A percentile compares a stretch with the other conserved stretches of the same genome.
Evolutionary conservation across 2,797 vertebrate genomes (phyloP).

Genomic region (Cryptoprocta ferox): DNA sequence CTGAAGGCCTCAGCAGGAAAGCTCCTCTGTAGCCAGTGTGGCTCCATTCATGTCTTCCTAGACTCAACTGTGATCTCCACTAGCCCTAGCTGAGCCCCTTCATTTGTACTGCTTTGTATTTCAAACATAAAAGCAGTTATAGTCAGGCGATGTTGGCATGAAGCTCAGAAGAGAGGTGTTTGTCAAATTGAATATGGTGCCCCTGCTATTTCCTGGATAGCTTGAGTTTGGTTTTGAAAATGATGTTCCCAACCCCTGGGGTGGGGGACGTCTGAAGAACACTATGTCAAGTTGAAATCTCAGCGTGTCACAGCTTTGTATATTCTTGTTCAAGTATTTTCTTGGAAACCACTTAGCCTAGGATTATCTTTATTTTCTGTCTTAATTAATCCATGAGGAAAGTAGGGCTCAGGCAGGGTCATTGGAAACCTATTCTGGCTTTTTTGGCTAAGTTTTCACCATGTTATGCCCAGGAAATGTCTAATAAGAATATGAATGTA

Average conservation of each 20-base stretch:
- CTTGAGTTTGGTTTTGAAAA: slow-evolving; percentile 15
- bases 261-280: not conserved
- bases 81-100: not conserved
- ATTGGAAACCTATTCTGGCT: not conserved
- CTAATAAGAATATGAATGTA: not conserved
- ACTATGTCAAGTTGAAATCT: not conserved
- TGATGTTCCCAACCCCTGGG: not conserved
- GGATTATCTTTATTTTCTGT: slow-evolving; percentile 22
- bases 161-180: not conserved
- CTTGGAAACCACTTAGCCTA: not conserved
- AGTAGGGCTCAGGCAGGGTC: not conserved
- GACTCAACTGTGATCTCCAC: not conserved
- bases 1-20: not conserved
- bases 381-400: not conserved
- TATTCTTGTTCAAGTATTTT: slow-evolving; percentile 23
- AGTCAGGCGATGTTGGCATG: not conserved
- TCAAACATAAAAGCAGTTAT: slow-evolving; percentile 29
- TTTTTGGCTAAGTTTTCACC: not conserved
- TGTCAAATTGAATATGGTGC: not conserved
- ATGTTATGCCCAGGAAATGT: not conserved
- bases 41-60: slow-evolving; percentile 22
- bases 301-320: not conserved
- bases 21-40: not conserved
- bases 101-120: slow-evolving; percentile 54
- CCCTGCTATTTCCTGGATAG: not conserved